These are phyloP conservation scores for Spatulosminthurus flaviceps DNA, from an alignment of 2,888 invertebrate species.

Conservation along the genomic window DNA sequence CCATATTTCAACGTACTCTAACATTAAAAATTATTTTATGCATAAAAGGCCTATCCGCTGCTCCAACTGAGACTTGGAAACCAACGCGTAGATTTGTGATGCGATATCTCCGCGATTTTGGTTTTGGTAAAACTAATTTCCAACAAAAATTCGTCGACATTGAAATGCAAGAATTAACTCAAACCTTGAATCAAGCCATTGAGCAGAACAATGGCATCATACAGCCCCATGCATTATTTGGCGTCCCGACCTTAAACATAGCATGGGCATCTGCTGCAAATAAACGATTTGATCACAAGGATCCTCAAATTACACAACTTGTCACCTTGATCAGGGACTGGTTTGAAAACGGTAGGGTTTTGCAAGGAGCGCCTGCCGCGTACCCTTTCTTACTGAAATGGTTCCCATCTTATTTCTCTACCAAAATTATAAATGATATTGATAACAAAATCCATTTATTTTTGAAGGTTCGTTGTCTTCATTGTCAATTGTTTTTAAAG, in stretches of 20 bases:
- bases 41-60: neutral
- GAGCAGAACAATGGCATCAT: neutral
- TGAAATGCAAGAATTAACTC: conserved; percentile 2
- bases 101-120: conserved; percentile 22
- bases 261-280: neutral
- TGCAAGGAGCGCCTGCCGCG: neutral
- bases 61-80: neutral
- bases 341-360: neutral
- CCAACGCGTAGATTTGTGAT: neutral
- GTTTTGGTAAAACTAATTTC: neutral
- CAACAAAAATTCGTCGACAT: neutral
- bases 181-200: neutral
- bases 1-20: no score
- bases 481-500: no score
- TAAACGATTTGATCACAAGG: neutral
- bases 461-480: neutral
- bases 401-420: neutral
- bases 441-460: neutral
- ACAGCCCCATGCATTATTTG: neutral
- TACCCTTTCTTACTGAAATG: neutral
- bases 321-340: neutral
- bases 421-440: neutral
- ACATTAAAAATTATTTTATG: no score
- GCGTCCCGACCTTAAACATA: conserved; percentile 12
- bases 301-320: neutral